These are phyloP conservation scores for Carcinoscorpius rotundicauda DNA, from an alignment of 1,140 invertebrate genomes.

Conservation along the genomic window DNA sequence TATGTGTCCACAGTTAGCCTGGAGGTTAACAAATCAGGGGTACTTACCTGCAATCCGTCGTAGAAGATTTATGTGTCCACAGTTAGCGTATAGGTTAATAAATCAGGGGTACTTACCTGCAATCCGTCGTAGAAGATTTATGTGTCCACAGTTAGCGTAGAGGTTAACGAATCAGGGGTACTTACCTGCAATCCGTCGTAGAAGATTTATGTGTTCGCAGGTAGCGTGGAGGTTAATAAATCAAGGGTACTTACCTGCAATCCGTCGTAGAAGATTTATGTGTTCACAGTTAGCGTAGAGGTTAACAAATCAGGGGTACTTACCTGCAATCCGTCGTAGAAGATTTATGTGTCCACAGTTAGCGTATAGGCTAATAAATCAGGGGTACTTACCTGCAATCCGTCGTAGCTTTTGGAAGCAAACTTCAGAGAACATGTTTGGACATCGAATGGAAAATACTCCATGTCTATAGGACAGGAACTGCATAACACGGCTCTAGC, in stretches of 20 bases:
- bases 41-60: slow-evolving; percentile 35
- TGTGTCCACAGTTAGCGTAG: too few relatives aligned
- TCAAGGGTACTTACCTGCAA: slow-evolving; percentile 12
- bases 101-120: slow-evolving; percentile 4
- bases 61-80: slow-evolving; percentile 44
- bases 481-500: slow-evolving; percentile 31
- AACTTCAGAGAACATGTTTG: slow-evolving; percentile 80
- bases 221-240: too few relatives aligned
- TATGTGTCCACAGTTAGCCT: too few relatives aligned
- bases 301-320: too few relatives aligned
- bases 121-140: slow-evolving; percentile 55
- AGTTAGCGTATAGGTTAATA: too few relatives aligned
- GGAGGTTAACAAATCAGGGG: too few relatives aligned
- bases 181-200: slow-evolving; percentile 46
- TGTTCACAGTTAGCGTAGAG: too few relatives aligned
- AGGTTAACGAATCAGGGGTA: too few relatives aligned
- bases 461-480: slow-evolving; percentile 32
- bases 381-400: slow-evolving; percentile 17
- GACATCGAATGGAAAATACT: slow-evolving; percentile 45
- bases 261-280: slow-evolving; percentile 54
- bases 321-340: slow-evolving; percentile 46
- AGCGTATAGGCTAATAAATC: too few relatives aligned
- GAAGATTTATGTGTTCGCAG: too few relatives aligned
- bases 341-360: too few relatives aligned
- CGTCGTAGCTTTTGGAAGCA: slow-evolving; percentile 91